Base-by-base conservation (phyloP, 2,888 invertebrate genomes). In the Aphidoletes aphidimyza region DNA sequence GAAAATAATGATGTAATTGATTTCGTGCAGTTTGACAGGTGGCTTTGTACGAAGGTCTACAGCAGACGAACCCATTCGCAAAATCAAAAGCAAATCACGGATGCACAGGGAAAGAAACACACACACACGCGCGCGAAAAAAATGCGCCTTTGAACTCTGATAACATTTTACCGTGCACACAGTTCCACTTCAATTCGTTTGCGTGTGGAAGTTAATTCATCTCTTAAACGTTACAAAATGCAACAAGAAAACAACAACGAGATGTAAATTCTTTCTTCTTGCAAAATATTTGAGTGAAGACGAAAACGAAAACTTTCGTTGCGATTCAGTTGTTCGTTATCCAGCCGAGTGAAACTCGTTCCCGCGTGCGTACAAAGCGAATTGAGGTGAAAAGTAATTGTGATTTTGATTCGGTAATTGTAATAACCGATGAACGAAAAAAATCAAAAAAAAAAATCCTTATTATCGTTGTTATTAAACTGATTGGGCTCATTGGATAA, bases 11-110 rank as follows among this genome's bases (percentile, higher is more conserved):
- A 81, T 81, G 81, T 81, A 81, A 81, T 81, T 36, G 37, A 37
- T 81, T 81, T 81, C 81, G 81, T 81, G 81, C 81, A 37, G 81
- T 81, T 81, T 81, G 81, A 81, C 81, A 81, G 81, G 81, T 81
- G 81, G 81, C 37, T 81, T n/a, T 6, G 37, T 36, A 81, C 22
- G 37, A 37, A 69, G 81, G 37, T 81, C 81, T 81, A 37, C 81
- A 81, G 81, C 81, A 81, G 36, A 36, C 36, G 36, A 22, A 81
- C 9, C 36, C 39, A 37, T 22, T 37, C 0, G 1, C 11, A 37
- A 22, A 81, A 81, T 37, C 37, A 11, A 81, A 37, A 81, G n/a
- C n/a, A 1, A 17, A 37, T 37, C 1, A 37, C 9, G n/a, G 8
- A 36, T 11, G 26, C 0, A 81, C 19, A 1, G 5, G 36, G 30